These are phyloP conservation scores for Dorcus parallelipipedus DNA, from an alignment of 2,888 invertebrate genomes.

Conservation along the genomic window DNA sequence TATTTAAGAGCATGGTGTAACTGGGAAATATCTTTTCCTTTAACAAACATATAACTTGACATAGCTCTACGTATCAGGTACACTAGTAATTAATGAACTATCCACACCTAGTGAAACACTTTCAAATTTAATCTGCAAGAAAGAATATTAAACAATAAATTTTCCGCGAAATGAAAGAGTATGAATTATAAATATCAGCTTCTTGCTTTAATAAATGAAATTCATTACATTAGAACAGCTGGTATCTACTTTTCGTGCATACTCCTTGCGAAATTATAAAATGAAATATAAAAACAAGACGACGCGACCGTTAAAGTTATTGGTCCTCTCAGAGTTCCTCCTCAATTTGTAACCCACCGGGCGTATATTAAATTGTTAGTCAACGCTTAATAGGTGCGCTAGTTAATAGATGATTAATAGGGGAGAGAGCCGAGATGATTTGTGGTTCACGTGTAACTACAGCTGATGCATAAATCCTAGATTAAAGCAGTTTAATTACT, in stretches of 20 bases:
- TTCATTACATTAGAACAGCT: neutral
- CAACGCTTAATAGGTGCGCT: neutral
- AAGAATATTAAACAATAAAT: too few relatives aligned
- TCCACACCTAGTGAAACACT: too few relatives aligned
- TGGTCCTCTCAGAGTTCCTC: neutral
- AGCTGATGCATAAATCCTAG: neutral
- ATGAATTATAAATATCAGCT: too few relatives aligned
- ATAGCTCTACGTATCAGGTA: too few relatives aligned
- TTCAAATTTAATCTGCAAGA: too few relatives aligned
- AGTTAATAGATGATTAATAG: neutral
- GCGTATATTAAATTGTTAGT: neutral
- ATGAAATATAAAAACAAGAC: too few relatives aligned
- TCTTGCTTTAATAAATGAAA: neutral
- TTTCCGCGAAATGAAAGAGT: too few relatives aligned
- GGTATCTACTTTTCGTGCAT: neutral
- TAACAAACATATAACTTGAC: too few relatives aligned
- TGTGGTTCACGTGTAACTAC: neutral
- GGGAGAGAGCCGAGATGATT: neutral
- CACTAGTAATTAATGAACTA: too few relatives aligned
- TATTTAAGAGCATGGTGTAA: too few relatives aligned
- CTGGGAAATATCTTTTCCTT: too few relatives aligned
- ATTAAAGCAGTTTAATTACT: neutral
- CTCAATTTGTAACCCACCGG: neutral
- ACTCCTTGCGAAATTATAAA: too few relatives aligned
- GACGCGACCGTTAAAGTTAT: neutral